Base-by-base conservation (phyloP, 2,113 vertebrate species). In the Centrocercus urophasianus region DNA sequence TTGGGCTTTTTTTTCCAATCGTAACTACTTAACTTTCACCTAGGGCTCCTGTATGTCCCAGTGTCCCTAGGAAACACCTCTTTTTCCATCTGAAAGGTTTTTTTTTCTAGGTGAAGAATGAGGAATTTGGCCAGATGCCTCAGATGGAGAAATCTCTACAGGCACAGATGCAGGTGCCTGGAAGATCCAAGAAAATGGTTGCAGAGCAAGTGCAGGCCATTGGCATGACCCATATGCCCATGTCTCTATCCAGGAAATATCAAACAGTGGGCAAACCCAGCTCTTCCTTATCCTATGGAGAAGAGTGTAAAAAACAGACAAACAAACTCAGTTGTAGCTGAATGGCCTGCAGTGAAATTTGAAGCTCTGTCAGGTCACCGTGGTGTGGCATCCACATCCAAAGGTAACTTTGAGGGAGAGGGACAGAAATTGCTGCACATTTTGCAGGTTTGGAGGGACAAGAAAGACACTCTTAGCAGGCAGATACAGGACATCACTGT, bases 101-200 rank as follows among this genome's bases (percentile, higher is more conserved):
- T 84, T 75, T 76, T 66, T 88, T 93, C 40, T 78, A 83, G 76
- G n/a, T 43, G 54, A 94, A 24, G 1, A 75, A 85, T 52, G 25
- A 79, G 24, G 57, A 89, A 79, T 80, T 48, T 88, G 74, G 59
- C 71, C 50, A 83, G 30, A 63, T 88, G 48, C 69, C 79, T 70
- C 8, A 2, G 45, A 76, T 63, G 34, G 54, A 66, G 50, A 86
- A 84, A 73, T 73, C 71, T 82, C 71, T 65, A 52, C n/a, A 82
- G 75, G 24, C 57, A 82, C n/a, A 21, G 40, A 83, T 4, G 0
- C 0, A 0, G 67, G 65, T 15, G 10, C 70, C 30, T 59, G 47
- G 30, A 88, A 83, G 54, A 73, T 54, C 48, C 54, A 63, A 43
- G 71, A 20, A 93, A 96, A 90, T 15, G 36, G 21, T 59, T 80